These are phyloP conservation scores for Unio delphinus DNA, from an alignment of 2,888 invertebrate genomes.

Conservation along the genomic window DNA sequence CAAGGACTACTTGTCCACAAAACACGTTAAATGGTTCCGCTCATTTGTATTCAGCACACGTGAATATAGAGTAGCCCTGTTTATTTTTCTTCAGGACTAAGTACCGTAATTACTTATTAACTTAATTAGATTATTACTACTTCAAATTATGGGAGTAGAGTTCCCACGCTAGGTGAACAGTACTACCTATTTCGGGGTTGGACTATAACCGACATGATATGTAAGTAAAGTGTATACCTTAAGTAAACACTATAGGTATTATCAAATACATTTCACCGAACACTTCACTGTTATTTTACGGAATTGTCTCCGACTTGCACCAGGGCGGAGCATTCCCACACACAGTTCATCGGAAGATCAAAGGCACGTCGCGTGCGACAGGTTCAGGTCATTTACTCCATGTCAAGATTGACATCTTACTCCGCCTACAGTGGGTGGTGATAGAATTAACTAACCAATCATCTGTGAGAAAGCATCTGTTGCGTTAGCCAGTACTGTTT, in stretches of 20 bases:
- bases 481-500: constrained; percentile 17
- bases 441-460: constrained; percentile 12
- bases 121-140: too few relatives aligned
- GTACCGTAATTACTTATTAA: too few relatives aligned
- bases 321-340: constrained; percentile 36
- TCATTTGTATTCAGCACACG: too few relatives aligned
- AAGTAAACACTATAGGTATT: constrained; percentile 36
- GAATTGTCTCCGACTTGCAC: constrained; percentile 19
- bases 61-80: too few relatives aligned
- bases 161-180: constrained; percentile 28
- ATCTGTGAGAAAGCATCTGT: constrained; percentile 23
- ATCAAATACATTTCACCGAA: constrained; percentile 29
- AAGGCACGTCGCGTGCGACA: constrained; percentile 36
- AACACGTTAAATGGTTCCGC: too few relatives aligned
- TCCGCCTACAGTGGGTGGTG: constrained; percentile 12
- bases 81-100: too few relatives aligned
- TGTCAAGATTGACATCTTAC: constrained; percentile 17
- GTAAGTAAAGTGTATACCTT: constrained; percentile 23
- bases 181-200: constrained; percentile 20
- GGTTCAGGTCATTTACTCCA: constrained; percentile 27
- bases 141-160: neutral
- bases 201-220: constrained; percentile 19
- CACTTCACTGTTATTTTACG: constrained; percentile 26
- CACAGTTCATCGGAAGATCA: constrained; percentile 14
- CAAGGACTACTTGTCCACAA: too few relatives aligned